Evolutionary conservation across 2,797 vertebrate species (phyloP).

Genomic region (Halcyon smyrnensis): DNA sequence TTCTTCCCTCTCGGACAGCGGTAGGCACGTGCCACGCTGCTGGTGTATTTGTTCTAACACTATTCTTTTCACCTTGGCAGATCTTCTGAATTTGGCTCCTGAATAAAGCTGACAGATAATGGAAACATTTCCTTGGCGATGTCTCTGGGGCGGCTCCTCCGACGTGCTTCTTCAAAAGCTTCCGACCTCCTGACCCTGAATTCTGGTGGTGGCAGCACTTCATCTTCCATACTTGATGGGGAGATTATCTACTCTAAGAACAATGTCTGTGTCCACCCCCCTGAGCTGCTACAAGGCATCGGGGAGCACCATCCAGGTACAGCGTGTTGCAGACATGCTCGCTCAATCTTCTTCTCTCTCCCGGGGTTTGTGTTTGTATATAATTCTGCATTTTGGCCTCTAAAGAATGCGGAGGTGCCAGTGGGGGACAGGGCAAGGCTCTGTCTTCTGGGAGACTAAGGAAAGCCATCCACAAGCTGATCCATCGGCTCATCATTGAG

Average conservation of each 20-base stretch:
- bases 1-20: not conserved
- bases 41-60: not conserved
- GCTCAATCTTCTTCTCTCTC: not conserved
- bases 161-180: constrained; percentile 93
- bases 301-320: constrained; percentile 96
- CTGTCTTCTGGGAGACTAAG: not conserved
- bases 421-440: not conserved
- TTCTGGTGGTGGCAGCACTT: constrained; percentile 77
- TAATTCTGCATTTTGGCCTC: not conserved
- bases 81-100: constrained; percentile 29
- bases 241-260: constrained; percentile 99
- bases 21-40: not conserved
- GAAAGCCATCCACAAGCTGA: not conserved
- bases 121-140: constrained; percentile 87
- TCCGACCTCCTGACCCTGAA: constrained; percentile 96
- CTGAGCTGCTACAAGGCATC: constrained; percentile 88
- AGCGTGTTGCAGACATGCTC: not conserved
- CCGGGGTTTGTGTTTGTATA: not conserved
- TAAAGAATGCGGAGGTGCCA: not conserved
- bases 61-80: constrained; percentile 19
- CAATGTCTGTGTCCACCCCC: constrained; percentile 95
- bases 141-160: constrained; percentile 98
- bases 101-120: constrained; percentile 83
- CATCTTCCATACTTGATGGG: constrained; percentile 84
- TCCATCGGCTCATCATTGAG: not conserved